These are phyloP conservation scores for Leptinotarsa rubiginosa DNA, from an alignment of 2,888 invertebrate species.

Conservation along the genomic window DNA sequence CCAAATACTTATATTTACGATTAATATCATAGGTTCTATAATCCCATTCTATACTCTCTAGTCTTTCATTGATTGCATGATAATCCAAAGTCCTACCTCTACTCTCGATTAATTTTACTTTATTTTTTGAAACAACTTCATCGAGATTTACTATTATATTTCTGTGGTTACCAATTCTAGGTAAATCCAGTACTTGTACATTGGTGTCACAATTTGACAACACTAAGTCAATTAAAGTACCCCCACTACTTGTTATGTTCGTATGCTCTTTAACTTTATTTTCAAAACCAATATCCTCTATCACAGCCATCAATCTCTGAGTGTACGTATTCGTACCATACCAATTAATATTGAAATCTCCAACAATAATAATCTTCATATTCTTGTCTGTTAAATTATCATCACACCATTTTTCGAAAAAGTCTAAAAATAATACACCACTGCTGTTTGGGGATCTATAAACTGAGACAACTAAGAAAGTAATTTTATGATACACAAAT, in stretches of 20 bases:
- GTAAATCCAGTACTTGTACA: not conserved
- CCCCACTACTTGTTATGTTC: not conserved
- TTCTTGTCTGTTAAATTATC: not conserved
- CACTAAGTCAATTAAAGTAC: constrained; percentile 3
- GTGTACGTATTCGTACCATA: constrained; percentile 10
- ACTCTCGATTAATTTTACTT: constrained; percentile 6
- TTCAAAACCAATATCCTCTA: constrained; percentile 2
- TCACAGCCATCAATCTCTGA: constrained; percentile 7
- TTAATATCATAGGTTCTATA: constrained; percentile 10
- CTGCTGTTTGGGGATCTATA: not conserved
- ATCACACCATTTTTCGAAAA: not conserved
- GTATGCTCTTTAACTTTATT: constrained; percentile 6
- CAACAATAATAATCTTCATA: constrained; percentile 4
- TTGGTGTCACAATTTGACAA: not conserved
- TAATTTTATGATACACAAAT: constrained; percentile 10
- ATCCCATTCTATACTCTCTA: constrained; percentile 1
- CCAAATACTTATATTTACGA: constrained; percentile 6
- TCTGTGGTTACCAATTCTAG: not conserved
- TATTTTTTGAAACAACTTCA: not conserved
- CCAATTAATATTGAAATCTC: not conserved
- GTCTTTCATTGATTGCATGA: constrained; percentile 3
- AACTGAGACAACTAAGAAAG: not conserved
- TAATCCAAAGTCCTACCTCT: constrained; percentile 7
- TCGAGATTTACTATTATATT: too few relatives aligned
- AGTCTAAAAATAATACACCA: not conserved